Evolutionary conservation across 2,113 vertebrate species (phyloP).

Genomic region (Centropus unirufus): DNA sequence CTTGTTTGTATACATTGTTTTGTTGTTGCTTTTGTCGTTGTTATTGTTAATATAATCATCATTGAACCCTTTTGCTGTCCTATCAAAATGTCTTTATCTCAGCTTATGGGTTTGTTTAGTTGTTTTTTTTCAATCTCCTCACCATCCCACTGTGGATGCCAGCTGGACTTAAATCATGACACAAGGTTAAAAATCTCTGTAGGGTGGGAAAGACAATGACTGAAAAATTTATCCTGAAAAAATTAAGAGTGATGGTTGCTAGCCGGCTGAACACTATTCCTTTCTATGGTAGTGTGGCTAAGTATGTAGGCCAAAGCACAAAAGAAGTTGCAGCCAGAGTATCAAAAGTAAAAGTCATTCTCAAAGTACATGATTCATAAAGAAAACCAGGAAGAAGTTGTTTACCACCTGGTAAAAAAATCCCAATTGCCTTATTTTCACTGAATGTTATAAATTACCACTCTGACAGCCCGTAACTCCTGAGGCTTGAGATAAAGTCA

Average conservation of each 20-base stretch:
- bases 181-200: not conserved
- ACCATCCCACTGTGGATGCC: no score
- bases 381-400: not conserved
- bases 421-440: not conserved
- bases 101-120: no score
- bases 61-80: no score
- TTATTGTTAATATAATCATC: no score
- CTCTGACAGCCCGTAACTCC: not conserved
- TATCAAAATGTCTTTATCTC: no score
- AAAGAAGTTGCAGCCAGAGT: not conserved
- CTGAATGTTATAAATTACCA: not conserved
- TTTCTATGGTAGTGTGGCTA: not conserved
- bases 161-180: no score
- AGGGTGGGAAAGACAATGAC: not conserved
- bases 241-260: not conserved
- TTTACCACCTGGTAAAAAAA: not conserved
- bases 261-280: not conserved
- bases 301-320: not conserved
- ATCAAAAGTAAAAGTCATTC: not conserved
- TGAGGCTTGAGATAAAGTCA: no score
- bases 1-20: no score
- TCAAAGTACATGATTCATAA: not conserved
- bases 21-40: no score
- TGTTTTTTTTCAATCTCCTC: no score
- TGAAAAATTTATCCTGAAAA: not conserved